A percentile compares a stretch with the other conserved stretches of the same genome.
phyloP scores from a whole-genome alignment of 2,113 vertebrate genomes.

The Sylvia atricapilla region DNA sequence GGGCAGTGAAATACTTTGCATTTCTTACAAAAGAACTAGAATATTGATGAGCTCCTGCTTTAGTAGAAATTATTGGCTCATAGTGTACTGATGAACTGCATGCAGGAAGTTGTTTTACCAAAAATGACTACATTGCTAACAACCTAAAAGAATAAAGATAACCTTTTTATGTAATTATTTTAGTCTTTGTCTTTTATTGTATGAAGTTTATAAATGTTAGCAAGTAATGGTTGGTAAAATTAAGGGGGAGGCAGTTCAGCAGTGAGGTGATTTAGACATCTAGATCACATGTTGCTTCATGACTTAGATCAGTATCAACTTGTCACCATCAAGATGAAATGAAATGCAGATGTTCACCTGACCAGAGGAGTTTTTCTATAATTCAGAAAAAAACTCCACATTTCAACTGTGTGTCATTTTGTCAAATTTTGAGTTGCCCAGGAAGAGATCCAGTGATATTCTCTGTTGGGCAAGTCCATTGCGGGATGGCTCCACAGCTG shows the following conservation, averaged over 20 bases:
- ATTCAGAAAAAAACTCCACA: background rate
- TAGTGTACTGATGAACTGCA: conserved; percentile 82
- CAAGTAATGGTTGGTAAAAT: background rate
- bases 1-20: conserved; percentile 60
- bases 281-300: background rate
- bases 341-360: background rate
- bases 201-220: background rate
- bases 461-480: background rate
- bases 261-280: background rate
- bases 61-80: conserved; percentile 70
- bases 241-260: background rate
- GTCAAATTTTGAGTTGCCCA: background rate
- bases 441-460: background rate
- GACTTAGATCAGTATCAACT: background rate
- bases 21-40: conserved; percentile 68
- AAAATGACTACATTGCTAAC: conserved; percentile 73
- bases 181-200: conserved; percentile 60
- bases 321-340: background rate
- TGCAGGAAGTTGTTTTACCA: conserved; percentile 79
- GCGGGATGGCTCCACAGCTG: background rate
- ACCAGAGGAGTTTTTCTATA: background rate
- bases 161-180: conserved; percentile 76
- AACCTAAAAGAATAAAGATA: conserved; percentile 84
- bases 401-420: background rate
- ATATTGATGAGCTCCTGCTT: conserved; percentile 71